phyloP scores from a whole-genome alignment of 1,140 invertebrate species.

The Macrocentrus cingulum region DNA sequence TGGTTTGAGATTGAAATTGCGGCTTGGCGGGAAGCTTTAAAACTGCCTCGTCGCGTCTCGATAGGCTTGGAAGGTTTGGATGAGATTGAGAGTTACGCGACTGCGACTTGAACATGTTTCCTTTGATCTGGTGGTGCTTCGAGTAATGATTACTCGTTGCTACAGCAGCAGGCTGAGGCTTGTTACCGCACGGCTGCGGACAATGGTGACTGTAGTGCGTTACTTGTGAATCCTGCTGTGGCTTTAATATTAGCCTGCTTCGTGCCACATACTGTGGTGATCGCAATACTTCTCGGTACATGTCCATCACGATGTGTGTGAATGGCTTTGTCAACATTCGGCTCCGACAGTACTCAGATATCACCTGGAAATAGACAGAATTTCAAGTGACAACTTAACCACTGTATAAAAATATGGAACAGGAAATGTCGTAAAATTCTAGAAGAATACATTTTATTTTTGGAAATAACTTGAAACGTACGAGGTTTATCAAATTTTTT shows the following conservation, averaged over 20 bases:
- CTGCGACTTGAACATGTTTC: conserved; percentile 45
- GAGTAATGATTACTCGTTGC: conserved; percentile 30
- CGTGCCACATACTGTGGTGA: conserved; percentile 49
- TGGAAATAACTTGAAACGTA: too few species aligned
- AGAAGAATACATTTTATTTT: too few species aligned
- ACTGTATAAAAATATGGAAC: neutral
- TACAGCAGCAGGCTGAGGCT: conserved; percentile 12
- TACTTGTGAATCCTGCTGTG: conserved; percentile 13
- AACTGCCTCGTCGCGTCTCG: conserved; percentile 25
- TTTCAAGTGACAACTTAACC: neutral
- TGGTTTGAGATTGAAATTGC: conserved; percentile 47
- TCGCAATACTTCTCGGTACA: conserved; percentile 61
- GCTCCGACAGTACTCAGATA: conserved; percentile 63
- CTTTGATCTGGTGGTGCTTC: conserved; percentile 41
- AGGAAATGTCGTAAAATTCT: too few species aligned
- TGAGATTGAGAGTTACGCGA: conserved; percentile 54
- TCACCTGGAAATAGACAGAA: conserved; percentile 55
- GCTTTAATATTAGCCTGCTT: conserved; percentile 39
- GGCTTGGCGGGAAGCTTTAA: conserved; percentile 29
- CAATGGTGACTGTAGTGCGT: conserved; percentile 19
- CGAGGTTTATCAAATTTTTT: too few species aligned
- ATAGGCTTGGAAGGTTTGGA: conserved; percentile 48
- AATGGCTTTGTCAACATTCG: conserved; percentile 61
- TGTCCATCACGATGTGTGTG: conserved; percentile 66
- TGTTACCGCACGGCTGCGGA: conserved; percentile 22